phyloP scores from a whole-genome alignment of 2,888 invertebrate species.

The Pristionchus japonicus region DNA sequence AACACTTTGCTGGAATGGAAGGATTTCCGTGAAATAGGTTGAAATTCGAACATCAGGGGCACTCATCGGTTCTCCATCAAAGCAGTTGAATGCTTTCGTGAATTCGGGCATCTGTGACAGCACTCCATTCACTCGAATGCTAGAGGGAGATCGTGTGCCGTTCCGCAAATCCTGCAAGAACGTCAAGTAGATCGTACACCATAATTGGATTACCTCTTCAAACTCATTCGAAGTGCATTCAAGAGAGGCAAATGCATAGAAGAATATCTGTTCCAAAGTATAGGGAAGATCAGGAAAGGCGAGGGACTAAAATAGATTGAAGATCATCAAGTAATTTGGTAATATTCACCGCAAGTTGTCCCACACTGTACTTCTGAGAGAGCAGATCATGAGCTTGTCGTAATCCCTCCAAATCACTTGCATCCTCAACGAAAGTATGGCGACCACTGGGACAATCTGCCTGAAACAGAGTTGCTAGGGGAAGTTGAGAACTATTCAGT shows the following conservation, averaged over 20 bases:
- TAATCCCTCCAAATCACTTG: slow-evolving; percentile 27
- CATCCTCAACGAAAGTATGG: not conserved
- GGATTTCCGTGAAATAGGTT: not conserved
- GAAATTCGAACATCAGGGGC: not conserved
- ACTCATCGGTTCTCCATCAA: slow-evolving; percentile 43
- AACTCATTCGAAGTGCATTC: not conserved
- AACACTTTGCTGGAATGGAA: not conserved
- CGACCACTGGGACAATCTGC: not conserved
- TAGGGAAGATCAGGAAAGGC: slow-evolving; percentile 46
- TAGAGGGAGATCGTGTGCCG: not conserved
- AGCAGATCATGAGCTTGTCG: slow-evolving; percentile 1
- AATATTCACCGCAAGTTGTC: slow-evolving; percentile 30
- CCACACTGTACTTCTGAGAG: slow-evolving; percentile 16
- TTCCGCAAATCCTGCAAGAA: not conserved
- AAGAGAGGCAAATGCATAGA: slow-evolving; percentile 37
- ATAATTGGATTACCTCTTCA: not conserved
- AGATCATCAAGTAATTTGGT: not conserved
- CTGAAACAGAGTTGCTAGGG: too few species aligned
- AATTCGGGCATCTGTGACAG: slow-evolving; percentile 44
- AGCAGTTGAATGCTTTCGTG: slow-evolving; percentile 31
- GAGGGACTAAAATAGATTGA: not conserved
- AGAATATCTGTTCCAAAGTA: slow-evolving; percentile 44
- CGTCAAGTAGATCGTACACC: not conserved
- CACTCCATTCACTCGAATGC: slow-evolving; percentile 12
- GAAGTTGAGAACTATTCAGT: too few species aligned